These are phyloP conservation scores for Leuctra nigra DNA, from an alignment of 2,888 invertebrate genomes.

Conservation along the genomic window DNA sequence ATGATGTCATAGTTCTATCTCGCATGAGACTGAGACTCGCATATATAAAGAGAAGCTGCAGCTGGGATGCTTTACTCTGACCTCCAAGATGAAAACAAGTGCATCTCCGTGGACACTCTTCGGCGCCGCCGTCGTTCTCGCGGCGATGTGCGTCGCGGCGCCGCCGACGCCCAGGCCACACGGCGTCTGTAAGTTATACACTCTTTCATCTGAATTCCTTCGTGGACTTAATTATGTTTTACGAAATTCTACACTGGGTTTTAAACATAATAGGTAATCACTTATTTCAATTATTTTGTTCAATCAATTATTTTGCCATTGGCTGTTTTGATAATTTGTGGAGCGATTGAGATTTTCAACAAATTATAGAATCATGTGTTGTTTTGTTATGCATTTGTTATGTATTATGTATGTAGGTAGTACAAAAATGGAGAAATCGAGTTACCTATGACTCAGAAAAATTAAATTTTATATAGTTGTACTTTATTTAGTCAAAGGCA, in stretches of 20 bases:
- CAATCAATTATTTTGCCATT: background rate
- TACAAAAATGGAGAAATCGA: no score
- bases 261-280: background rate
- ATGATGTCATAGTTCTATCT: no score
- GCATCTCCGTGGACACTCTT: background rate
- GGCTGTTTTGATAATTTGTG: no score
- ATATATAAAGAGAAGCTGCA: background rate
- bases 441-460: no score
- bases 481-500: no score
- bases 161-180: background rate
- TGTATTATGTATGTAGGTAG: no score
- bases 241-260: background rate
- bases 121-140: background rate
- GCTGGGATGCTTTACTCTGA: background rate
- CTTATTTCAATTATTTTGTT: background rate
- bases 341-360: no score
- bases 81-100: background rate
- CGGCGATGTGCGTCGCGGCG: background rate
- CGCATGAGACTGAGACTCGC: background rate
- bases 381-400: no score
- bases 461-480: no score
- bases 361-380: no score
- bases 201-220: constrained; percentile 19
- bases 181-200: constrained; percentile 5
- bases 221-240: background rate